Evolutionary conservation across 2,113 vertebrate genomes (phyloP).

Genomic region (Oreochromis niloticus): DNA sequence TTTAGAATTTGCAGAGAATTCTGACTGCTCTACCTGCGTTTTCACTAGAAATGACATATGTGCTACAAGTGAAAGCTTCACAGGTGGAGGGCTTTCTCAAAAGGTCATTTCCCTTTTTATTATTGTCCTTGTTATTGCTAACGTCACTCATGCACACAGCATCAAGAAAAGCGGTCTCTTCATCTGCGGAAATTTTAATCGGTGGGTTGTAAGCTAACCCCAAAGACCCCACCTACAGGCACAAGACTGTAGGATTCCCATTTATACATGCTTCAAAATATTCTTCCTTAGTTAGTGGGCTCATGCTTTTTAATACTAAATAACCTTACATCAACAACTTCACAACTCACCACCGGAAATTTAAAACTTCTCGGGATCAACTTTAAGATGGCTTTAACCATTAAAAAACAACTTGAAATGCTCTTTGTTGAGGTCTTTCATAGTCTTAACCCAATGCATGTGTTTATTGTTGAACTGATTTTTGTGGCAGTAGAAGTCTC

Average conservation of each 20-base stretch:
- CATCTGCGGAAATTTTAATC: neutral
- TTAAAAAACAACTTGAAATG: neutral
- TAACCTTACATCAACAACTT: neutral
- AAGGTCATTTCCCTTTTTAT: neutral
- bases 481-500: neutral
- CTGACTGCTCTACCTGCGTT: neutral
- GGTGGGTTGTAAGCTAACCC: neutral
- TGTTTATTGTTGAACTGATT: neutral
- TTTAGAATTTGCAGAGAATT: neutral
- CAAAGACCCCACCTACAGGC: neutral
- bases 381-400: neutral
- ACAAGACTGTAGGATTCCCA: neutral
- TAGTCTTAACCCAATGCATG: neutral
- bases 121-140: neutral
- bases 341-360: neutral
- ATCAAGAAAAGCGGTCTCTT: neutral
- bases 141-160: neutral
- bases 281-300: neutral
- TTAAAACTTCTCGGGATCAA: neutral
- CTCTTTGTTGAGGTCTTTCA: neutral
- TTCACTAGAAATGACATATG: neutral
- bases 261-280: neutral
- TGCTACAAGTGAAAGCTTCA: neutral
- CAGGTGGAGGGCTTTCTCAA: neutral
- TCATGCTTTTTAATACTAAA: neutral